A percentile compares a stretch with the other conserved stretches of the same genome.
phyloP scores from a whole-genome alignment of 92 coral and sea anemone species.

The Epizoanthus fatuus region DNA sequence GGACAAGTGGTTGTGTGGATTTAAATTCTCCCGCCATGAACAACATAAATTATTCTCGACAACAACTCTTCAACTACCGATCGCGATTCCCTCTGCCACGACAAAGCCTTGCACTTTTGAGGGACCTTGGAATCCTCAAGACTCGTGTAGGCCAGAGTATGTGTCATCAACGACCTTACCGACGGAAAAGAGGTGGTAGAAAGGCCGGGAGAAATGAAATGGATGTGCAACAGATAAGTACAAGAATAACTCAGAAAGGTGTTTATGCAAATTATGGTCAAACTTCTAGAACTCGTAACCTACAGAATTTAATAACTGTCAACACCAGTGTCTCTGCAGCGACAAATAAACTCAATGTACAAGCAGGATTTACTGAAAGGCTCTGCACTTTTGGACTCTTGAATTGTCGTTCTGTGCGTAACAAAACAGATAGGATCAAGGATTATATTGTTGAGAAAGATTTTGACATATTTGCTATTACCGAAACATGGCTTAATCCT shows the following conservation, averaged over 20 bases:
- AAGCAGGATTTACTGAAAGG: background rate
- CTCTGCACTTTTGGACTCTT: background rate
- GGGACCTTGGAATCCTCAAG: background rate
- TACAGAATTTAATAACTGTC: background rate
- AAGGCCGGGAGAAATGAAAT: background rate
- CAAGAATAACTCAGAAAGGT: too few relatives aligned
- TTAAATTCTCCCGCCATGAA: conserved; percentile 13
- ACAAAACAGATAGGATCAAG: background rate
- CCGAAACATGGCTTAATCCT: background rate
- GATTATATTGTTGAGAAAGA: background rate
- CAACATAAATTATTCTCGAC: conserved; percentile 23
- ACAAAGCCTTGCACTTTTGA: background rate
- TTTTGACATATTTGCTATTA: background rate
- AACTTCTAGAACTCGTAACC: too few relatives aligned
- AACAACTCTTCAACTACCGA: conserved; percentile 19
- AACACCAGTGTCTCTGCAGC: background rate
- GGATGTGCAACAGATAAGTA: too few relatives aligned
- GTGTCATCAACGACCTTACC: background rate
- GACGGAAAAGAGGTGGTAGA: background rate
- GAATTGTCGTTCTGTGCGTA: background rate
- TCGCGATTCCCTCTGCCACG: background rate
- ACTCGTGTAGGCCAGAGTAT: too few relatives aligned
- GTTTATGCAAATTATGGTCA: too few relatives aligned
- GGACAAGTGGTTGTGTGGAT: background rate
- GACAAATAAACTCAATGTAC: background rate